Evolutionary conservation across 1,140 invertebrate genomes (phyloP), one percentile per base, ranked within the genome.

Genomic region (Megalonaias nervosa): DNA sequence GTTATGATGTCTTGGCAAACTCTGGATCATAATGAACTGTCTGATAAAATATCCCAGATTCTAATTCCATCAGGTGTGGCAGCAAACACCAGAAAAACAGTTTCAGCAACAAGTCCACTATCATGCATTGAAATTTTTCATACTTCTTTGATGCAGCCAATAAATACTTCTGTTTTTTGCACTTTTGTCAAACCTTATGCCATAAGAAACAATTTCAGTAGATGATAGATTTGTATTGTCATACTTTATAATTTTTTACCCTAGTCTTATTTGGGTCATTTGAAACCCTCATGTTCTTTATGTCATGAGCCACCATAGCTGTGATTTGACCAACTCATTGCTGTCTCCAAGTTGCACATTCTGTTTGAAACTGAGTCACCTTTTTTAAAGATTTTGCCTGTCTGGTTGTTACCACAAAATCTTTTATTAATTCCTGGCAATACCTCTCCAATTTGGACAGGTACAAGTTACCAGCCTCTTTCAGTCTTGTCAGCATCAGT

Each of bases 71-170:
- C 68, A 16, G 75, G 38, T 57, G 65, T 65, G 16, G 75, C 75
- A 11, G 67, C 75, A 26, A 76, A 58, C 21, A 76, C 13, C 26
- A 68, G 38, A 55, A 62, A 75, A 26, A 57, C 48, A 21, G 31
- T 23, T 3, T 75, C 74, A 31, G 69, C 67, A 59, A 75, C 21
- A 61, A 75, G 65, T 31, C 72, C 72, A 74, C 72, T 13, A 48
- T 67, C 21, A 48, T 9, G 17, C 55, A 1, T 6, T 48, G 9
- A 67, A 57, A 67, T 58, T 74, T 19, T 12, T 67, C 48, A 56
- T 65, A 21, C 17, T n/a, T 70, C 5, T 57, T 65, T 68, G 66
- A 71, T n/a, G n/a, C n/a, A n/a, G n/a, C n/a, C n/a, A n/a, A 56
- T 31, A 38, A 70, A 58, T 57, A 57, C 55, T 65, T 21, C 58